Base-by-base conservation (phyloP, 2,888 invertebrate genomes). In the Temnothorax rugatulus region DNA sequence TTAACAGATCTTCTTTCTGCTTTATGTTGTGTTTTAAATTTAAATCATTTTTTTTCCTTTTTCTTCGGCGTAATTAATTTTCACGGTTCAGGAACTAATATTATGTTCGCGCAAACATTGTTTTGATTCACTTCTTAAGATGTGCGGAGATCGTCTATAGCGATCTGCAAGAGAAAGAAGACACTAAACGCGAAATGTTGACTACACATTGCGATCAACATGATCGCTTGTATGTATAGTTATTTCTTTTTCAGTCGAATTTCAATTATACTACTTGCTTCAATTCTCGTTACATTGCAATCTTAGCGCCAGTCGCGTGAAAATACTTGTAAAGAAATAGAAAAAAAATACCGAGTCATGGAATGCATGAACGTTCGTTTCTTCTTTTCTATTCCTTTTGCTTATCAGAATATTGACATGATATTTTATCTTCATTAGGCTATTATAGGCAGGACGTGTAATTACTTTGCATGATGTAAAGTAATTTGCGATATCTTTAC, bases 251-350 rank as follows among this genome's bases (percentile, higher is more conserved):
- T 34, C 21, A 47, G 5, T 64, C 21, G 21, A 82, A 69, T 82
- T 50, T 71, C 13, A 34, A 59, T 64, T 75, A 63, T 11, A 69
- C 63, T 21, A 59, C 50, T 73, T n/a, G 11, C 75, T 52, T 50
- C 63, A 29, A 59, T 25, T 50, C 52, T 71, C 25, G 11, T 57
- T 88, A 76, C 54, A 66, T 47, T 88, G 73, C 54, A 66, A 82
- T 75, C 64, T 86, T 87, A 87, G 83, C 84, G 85, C 82, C 87
- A 84, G 50, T 47, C 5, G 63, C 61, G 64, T 68, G 68, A 44
- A 76, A 50, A 84, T 83, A 79, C 15, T 74, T 57, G 25, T 82
- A 52, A 52, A 29, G 50, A 47, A 64, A 71, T 41, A 18, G 7
- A 63, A 83, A 82, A 82, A 73, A 69, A 75, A 52, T 7, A 21